These are phyloP conservation scores for Sesamia nonagrioides DNA, from an alignment of 1,140 invertebrate genomes.

Conservation along the genomic window DNA sequence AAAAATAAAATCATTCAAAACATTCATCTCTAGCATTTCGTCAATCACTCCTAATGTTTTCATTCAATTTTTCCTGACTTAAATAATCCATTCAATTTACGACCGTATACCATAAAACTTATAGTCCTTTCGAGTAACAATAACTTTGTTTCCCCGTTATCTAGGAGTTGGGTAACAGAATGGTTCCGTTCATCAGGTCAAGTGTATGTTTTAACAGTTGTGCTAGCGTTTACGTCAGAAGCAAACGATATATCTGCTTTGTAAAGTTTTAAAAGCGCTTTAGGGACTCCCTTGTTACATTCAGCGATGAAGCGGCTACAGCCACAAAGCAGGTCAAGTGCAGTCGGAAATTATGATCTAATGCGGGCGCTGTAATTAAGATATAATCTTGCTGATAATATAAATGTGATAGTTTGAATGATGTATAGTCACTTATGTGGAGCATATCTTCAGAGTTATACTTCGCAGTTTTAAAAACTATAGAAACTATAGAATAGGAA, in stretches of 20 bases:
- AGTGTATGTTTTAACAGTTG: slow-evolving; percentile 9
- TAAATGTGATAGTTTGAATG: background rate
- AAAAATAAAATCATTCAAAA: slow-evolving; percentile 47
- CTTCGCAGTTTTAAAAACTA: too few relatives aligned
- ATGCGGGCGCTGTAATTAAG: slow-evolving; percentile 25
- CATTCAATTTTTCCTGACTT: slow-evolving; percentile 61
- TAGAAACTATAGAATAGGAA: too few relatives aligned
- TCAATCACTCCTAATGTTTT: slow-evolving; percentile 61
- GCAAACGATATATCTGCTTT: slow-evolving; percentile 37
- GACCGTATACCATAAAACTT: slow-evolving; percentile 8
- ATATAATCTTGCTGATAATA: background rate
- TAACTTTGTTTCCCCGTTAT: background rate
- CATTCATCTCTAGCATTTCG: slow-evolving; percentile 52
- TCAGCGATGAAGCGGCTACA: slow-evolving; percentile 18
- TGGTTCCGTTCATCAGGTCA: slow-evolving; percentile 9
- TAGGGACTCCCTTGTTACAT: slow-evolving; percentile 26
- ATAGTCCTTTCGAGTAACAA: background rate
- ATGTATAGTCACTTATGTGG: background rate
- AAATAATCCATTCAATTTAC: slow-evolving; percentile 21
- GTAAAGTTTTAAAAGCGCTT: slow-evolving; percentile 28
- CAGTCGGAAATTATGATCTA: slow-evolving; percentile 15
- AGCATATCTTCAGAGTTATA: too few relatives aligned
- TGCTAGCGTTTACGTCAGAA: slow-evolving; percentile 27
- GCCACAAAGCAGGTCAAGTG: slow-evolving; percentile 22
- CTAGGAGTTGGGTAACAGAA: slow-evolving; percentile 1